Percentiles rank a stretch among this genome's conserved stretches.
phyloP scores from a whole-genome alignment of 2,113 vertebrate genomes.

The Brienomyrus brachyistius region DNA sequence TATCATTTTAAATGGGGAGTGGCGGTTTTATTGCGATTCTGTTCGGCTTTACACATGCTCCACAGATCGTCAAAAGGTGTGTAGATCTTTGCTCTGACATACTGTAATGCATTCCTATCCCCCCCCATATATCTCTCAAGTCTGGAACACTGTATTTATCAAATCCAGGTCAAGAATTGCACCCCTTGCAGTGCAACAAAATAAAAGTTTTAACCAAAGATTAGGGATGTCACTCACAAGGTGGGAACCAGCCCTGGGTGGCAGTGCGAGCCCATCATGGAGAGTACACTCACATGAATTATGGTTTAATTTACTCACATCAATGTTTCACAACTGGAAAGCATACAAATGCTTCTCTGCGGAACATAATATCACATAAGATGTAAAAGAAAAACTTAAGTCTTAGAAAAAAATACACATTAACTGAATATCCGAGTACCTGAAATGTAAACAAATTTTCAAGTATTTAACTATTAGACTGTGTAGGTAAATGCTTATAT shows the following conservation, averaged over 20 bases:
- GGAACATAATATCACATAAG: neutral
- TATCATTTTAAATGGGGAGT: neutral
- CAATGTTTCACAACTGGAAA: neutral
- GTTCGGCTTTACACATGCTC: neutral
- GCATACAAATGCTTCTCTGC: neutral
- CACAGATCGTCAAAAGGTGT: neutral
- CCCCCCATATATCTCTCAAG: neutral
- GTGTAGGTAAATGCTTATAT: no score
- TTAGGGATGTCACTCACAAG: neutral
- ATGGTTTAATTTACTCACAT: neutral
- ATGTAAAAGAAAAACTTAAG: neutral
- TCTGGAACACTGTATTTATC: neutral
- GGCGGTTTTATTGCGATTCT: neutral
- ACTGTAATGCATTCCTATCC: neutral
- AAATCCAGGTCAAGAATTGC: neutral
- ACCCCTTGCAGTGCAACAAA: neutral
- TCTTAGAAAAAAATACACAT: neutral
- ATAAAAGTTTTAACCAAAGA: neutral
- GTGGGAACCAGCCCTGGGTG: neutral
- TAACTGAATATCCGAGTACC: neutral
- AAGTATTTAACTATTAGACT: neutral
- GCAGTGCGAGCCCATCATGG: neutral
- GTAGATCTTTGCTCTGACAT: neutral
- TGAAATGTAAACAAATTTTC: neutral
- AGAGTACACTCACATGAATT: neutral